Conservation (phyloP, 1,140 invertebrate genomes). For the Drosophila littoralis region DNA sequence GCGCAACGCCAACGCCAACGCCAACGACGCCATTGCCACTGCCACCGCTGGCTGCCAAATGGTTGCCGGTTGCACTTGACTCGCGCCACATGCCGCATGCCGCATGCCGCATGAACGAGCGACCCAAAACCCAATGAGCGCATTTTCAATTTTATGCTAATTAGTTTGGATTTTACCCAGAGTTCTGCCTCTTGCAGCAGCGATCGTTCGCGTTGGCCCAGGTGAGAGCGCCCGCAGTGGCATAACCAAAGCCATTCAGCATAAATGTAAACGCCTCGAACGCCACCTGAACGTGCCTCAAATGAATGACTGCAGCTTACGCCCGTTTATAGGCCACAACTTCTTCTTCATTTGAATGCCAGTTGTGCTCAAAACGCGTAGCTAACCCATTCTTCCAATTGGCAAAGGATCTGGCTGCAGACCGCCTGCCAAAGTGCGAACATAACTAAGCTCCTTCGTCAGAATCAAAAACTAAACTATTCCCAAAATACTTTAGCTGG, state of each 20-base stretch:
- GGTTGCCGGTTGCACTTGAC: slow-evolving; percentile 43
- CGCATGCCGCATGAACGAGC: slow-evolving; percentile 1
- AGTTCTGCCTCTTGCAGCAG: background rate
- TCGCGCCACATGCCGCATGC: slow-evolving; percentile 9
- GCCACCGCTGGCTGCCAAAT: slow-evolving; percentile 9
- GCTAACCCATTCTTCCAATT: no score
- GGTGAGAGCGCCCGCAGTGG: slow-evolving; percentile 40
- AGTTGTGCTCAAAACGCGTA: no score
- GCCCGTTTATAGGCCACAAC: background rate
- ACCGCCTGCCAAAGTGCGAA: no score
- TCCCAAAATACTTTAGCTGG: no score
- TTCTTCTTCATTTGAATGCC: no score
- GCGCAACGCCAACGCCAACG: background rate
- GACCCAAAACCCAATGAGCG: slow-evolving; percentile 43
- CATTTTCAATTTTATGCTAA: slow-evolving; percentile 79
- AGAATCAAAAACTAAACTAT: no score
- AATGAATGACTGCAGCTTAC: slow-evolving; percentile 6
- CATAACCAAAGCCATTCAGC: background rate
- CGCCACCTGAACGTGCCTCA: background rate
- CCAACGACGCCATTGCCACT: background rate
- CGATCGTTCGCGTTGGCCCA: slow-evolving; percentile 3
- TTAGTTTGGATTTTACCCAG: slow-evolving; percentile 54
- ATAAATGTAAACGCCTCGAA: slow-evolving; percentile 8
- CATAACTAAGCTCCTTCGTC: no score
- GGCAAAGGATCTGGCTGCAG: no score